Conservation (phyloP, 2,113 vertebrate species). For the Dicerorhinus sumatrensis region DNA sequence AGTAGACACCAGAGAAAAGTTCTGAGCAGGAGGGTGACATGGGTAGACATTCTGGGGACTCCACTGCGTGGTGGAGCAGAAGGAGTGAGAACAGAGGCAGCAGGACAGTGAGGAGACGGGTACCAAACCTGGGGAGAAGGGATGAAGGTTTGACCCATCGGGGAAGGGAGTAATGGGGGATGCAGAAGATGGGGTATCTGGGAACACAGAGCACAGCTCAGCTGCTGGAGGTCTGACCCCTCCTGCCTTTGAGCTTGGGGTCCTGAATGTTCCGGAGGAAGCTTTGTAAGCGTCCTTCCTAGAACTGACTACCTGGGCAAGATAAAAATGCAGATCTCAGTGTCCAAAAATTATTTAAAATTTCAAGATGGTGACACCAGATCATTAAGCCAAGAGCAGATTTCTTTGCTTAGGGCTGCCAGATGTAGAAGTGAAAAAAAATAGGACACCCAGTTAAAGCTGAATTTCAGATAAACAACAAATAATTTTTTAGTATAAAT, state of each 20-base stretch:
- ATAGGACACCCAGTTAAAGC: neutral
- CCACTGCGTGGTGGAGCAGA: neutral
- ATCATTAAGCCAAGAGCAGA: neutral
- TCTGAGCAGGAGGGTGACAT: neutral
- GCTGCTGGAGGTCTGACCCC: neutral
- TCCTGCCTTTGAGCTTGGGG: neutral
- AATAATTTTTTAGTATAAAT: neutral
- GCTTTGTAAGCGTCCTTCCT: neutral
- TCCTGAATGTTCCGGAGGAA: neutral
- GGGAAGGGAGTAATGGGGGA: neutral
- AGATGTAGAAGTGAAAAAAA: neutral
- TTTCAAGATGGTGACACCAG: neutral
- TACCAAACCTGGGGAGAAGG: neutral
- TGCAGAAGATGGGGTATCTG: neutral
- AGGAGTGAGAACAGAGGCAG: neutral
- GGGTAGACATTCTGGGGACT: neutral
- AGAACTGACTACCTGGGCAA: neutral
- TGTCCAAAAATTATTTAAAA: neutral
- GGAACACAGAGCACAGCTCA: neutral
- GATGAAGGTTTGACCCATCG: neutral
- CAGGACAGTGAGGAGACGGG: neutral
- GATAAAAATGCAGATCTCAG: neutral
- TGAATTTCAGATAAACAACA: neutral
- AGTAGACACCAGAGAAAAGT: neutral
- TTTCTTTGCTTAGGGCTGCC: neutral